Evolutionary conservation across 2,113 vertebrate species (phyloP).

Genomic region (Ochotona princeps): DNA sequence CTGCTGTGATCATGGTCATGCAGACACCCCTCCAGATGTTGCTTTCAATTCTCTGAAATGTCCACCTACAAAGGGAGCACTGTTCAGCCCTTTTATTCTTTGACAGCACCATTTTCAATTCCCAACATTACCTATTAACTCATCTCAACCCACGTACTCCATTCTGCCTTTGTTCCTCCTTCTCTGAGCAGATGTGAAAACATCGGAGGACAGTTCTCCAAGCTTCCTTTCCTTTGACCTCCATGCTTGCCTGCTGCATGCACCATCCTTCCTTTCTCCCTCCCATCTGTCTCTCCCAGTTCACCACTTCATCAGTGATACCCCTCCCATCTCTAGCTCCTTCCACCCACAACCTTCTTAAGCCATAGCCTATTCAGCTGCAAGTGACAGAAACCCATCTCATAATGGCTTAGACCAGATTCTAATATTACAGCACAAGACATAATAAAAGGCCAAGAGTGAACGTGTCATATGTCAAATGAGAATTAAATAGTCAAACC

Average conservation of each 20-base stretch:
- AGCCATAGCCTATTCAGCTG: not conserved
- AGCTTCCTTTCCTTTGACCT: not conserved
- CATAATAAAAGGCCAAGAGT: not conserved
- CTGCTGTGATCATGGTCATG: not conserved
- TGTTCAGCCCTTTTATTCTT: not conserved
- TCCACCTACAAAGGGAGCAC: not conserved
- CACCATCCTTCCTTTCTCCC: not conserved
- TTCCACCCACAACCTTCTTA: not conserved
- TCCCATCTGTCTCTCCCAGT: not conserved
- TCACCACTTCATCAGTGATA: not conserved
- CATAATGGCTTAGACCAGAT: not conserved
- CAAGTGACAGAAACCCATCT: not conserved
- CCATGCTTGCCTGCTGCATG: not conserved
- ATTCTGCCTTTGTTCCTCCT: not conserved
- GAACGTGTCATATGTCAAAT: not conserved
- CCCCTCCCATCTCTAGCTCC: not conserved
- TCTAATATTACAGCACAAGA: not conserved
- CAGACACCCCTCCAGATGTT: not conserved
- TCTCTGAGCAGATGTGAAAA: not conserved
- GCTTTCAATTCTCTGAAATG: not conserved
- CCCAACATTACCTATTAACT: not conserved
- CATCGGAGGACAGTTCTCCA: not conserved
- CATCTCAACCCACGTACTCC: not conserved
- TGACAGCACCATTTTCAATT: not conserved
- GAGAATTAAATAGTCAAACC: not conserved